Percentiles rank a stretch among this genome's conserved stretches.
Evolutionary conservation across 2,797 vertebrate genomes (phyloP).

Genomic region (Pseudochaenichthys georgianus): DNA sequence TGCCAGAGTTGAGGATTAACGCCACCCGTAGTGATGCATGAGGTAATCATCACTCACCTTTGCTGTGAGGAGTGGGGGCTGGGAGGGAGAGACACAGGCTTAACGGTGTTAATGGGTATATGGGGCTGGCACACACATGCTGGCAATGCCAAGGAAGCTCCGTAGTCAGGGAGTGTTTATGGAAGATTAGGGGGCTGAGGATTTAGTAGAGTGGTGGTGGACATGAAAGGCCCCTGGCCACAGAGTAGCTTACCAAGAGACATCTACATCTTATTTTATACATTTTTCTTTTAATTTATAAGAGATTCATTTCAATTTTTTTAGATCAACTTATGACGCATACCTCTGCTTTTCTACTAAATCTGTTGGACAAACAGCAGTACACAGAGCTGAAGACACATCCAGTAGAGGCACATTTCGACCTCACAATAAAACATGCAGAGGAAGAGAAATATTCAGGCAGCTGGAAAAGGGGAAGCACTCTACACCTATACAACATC

Average conservation of each 20-base stretch:
- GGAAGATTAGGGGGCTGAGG: slow-evolving; percentile 71
- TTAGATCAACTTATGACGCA: neutral
- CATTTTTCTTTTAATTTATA: neutral
- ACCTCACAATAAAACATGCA: slow-evolving; percentile 58
- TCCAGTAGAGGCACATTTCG: slow-evolving; percentile 43
- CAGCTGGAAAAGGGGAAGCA: slow-evolving; percentile 38
- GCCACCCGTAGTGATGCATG: slow-evolving; percentile 38
- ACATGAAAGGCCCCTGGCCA: slow-evolving; percentile 61
- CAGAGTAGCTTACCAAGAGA: slow-evolving; percentile 20
- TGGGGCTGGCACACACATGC: slow-evolving; percentile 53
- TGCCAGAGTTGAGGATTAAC: slow-evolving; percentile 56
- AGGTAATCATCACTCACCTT: slow-evolving; percentile 68
- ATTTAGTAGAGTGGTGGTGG: slow-evolving; percentile 64
- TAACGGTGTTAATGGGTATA: slow-evolving; percentile 65
- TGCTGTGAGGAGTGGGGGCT: slow-evolving; percentile 36
- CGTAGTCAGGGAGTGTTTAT: slow-evolving; percentile 68
- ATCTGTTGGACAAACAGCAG: slow-evolving; percentile 63
- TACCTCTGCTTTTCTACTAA: slow-evolving; percentile 35
- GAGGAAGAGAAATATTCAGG: slow-evolving; percentile 59
- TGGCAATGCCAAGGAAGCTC: slow-evolving; percentile 56
- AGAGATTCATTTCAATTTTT: neutral
- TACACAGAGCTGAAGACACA: slow-evolving; percentile 48
- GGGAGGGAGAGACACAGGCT: slow-evolving; percentile 39
- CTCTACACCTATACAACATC: slow-evolving; percentile 58
- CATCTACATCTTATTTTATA: neutral